Evolutionary conservation across 1,140 invertebrate species (phyloP).

Genomic region (Chrysopa pallens): DNA sequence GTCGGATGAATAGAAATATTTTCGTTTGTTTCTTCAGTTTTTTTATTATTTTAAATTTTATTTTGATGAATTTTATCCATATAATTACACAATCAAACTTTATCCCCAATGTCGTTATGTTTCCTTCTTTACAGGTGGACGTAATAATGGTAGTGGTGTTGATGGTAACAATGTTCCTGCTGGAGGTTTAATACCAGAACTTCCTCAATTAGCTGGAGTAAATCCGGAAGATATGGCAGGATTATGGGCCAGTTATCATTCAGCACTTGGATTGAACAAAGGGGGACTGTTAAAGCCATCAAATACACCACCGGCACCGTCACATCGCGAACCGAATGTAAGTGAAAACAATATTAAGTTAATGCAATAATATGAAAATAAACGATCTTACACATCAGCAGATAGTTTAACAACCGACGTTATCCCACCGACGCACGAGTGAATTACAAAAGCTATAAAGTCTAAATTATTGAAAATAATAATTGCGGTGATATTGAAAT

Average conservation of each 20-base stretch:
- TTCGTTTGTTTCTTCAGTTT: neutral
- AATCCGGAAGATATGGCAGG: slow-evolving; percentile 47
- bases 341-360: slow-evolving; percentile 16
- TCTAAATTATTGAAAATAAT: no score
- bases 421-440: no score
- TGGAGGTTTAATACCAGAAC: slow-evolving; percentile 13
- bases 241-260: slow-evolving; percentile 59
- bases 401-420: no score
- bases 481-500: no score
- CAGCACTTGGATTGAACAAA: slow-evolving; percentile 39
- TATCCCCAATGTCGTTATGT: neutral
- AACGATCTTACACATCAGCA: no score
- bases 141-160: slow-evolving; percentile 29
- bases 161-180: slow-evolving; percentile 13
- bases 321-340: slow-evolving; percentile 31
- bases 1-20: no score
- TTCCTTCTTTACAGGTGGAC: slow-evolving; percentile 15
- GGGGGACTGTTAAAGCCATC: slow-evolving; percentile 20
- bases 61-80: neutral
- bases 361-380: no score
- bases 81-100: neutral
- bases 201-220: slow-evolving; percentile 22
- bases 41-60: neutral
- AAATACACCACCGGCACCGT: slow-evolving; percentile 34
- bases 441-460: no score